phyloP scores from a whole-genome alignment of 2,113 vertebrate genomes.

The Chiloscyllium plagiosum region DNA sequence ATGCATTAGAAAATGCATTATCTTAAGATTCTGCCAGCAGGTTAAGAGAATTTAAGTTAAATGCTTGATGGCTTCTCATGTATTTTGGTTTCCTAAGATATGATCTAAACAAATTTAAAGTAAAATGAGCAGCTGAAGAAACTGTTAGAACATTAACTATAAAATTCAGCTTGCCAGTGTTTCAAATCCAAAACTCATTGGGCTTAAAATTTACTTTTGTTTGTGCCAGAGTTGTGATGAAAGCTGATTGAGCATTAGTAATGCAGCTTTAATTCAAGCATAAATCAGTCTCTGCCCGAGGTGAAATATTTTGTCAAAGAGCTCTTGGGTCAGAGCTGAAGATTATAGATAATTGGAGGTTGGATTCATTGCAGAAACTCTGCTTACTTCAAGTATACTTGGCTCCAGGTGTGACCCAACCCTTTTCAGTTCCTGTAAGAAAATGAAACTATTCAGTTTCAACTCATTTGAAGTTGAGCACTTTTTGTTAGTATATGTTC shows the following conservation, averaged over 20 bases:
- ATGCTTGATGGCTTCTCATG: neutral
- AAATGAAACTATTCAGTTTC: neutral
- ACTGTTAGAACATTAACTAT: neutral
- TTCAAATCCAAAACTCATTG: neutral
- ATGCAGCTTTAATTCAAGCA: neutral
- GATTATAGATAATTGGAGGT: neutral
- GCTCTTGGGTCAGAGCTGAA: neutral
- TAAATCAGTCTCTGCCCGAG: neutral
- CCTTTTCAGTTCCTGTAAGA: neutral
- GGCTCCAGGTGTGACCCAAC: neutral
- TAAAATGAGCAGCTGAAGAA: neutral
- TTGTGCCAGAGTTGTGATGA: neutral
- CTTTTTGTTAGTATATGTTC: neutral
- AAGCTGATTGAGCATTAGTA: neutral
- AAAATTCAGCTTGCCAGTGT: neutral
- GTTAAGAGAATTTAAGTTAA: neutral
- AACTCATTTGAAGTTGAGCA: neutral
- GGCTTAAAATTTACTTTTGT: neutral
- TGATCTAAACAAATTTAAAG: neutral
- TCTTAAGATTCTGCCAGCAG: neutral
- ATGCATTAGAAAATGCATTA: neutral
- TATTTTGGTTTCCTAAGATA: neutral
- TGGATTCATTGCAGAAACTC: neutral
- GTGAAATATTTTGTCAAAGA: neutral
- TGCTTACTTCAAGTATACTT: neutral